Evolutionary conservation across 1,140 invertebrate genomes (phyloP).

Genomic region (Heliconius nattereri): DNA sequence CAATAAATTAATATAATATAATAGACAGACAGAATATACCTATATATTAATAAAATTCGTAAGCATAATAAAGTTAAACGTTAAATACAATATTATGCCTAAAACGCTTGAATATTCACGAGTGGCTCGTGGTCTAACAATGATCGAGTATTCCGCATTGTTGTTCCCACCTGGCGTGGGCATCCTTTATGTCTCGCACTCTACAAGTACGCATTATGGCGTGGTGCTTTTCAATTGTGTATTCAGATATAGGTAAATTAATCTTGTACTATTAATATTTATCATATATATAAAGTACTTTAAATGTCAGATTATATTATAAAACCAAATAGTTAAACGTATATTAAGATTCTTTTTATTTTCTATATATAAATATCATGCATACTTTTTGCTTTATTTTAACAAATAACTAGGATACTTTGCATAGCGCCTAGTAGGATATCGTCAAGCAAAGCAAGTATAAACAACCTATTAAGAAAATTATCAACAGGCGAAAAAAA

Average conservation of each 20-base stretch:
- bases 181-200: conserved; percentile 23
- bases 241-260: conserved; percentile 1
- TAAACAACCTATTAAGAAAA: too few species aligned
- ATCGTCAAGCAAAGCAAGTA: too few species aligned
- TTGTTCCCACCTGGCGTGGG: conserved; percentile 29
- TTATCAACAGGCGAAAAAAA: too few species aligned
- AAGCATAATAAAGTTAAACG: background rate
- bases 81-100: conserved; percentile 16
- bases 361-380: background rate
- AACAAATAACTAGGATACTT: too few species aligned
- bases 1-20: background rate
- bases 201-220: background rate
- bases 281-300: background rate
- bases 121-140: conserved; percentile 31
- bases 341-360: too few species aligned
- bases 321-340: too few species aligned
- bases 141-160: conserved; percentile 33
- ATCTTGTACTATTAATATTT: background rate
- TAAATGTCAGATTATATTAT: background rate
- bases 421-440: too few species aligned
- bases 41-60: background rate
- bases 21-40: background rate
- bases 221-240: conserved; percentile 1
- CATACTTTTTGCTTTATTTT: background rate
- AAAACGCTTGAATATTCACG: conserved; percentile 36